Percentiles rank a stretch among this genome's conserved stretches.
These are phyloP conservation scores for Typhlichthys subterraneus DNA, from an alignment of 2,797 vertebrate genomes.

Conservation along the genomic window DNA sequence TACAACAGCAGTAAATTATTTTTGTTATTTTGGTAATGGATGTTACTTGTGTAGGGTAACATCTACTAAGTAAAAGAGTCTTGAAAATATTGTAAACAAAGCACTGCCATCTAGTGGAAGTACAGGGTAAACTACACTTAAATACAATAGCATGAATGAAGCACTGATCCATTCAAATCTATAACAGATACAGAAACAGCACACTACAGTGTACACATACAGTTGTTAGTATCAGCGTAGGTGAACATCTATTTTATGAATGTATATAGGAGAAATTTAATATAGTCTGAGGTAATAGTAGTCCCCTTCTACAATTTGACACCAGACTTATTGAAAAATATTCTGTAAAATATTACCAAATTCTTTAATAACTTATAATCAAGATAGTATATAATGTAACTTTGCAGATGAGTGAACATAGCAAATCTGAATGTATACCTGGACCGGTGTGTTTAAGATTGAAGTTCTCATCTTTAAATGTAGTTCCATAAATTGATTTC, in stretches of 20 bases:
- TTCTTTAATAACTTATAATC: not conserved
- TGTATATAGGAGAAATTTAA: no score
- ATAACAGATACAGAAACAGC: no score
- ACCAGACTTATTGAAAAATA: not conserved
- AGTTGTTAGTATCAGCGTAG: no score
- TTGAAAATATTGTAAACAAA: slow-evolving; percentile 47
- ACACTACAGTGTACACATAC: no score
- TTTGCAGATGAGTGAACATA: not conserved
- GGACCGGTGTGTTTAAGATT: slow-evolving; percentile 87
- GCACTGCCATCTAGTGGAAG: slow-evolving; percentile 72
- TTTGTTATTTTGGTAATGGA: slow-evolving; percentile 31
- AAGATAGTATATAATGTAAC: not conserved
- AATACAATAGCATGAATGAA: no score
- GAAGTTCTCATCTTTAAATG: slow-evolving; percentile 95
- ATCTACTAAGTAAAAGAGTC: slow-evolving; percentile 37
- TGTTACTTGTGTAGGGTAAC: slow-evolving; percentile 74
- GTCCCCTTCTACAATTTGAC: no score
- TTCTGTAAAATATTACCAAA: not conserved
- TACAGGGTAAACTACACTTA: not conserved
- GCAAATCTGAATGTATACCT: slow-evolving; percentile 67
- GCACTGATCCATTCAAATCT: no score
- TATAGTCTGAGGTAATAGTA: no score
- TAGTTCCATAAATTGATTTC: slow-evolving; percentile 93
- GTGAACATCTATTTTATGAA: no score
- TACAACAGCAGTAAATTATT: not conserved